phyloP scores from a whole-genome alignment of 2,888 invertebrate species.

The Hyposoter didymator region DNA sequence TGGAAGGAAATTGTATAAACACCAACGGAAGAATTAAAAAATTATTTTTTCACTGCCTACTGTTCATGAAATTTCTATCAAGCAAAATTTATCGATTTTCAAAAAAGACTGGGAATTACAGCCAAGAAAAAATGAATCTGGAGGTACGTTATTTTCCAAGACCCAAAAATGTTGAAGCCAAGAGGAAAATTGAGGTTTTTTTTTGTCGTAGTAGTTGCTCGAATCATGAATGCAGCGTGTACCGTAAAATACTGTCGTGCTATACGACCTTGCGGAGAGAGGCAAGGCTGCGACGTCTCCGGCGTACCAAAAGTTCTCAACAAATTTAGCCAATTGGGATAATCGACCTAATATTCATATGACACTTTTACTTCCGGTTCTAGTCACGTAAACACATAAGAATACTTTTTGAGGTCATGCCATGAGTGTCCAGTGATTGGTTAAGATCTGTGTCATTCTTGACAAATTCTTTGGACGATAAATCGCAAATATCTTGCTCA shows the following conservation, averaged over 20 bases:
- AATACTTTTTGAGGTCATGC: conserved; percentile 3
- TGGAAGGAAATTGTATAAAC: too few species aligned
- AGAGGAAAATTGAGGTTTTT: neutral
- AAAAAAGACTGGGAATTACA: neutral
- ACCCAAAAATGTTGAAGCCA: neutral
- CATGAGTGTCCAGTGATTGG: neutral
- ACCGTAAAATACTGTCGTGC: neutral
- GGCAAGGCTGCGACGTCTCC: conserved; percentile 42
- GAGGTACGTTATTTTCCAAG: neutral
- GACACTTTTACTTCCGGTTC: conserved; percentile 11
- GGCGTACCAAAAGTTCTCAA: conserved; percentile 22
- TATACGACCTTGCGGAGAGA: conserved; percentile 35
- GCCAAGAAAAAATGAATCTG: neutral
- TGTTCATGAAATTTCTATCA: neutral
- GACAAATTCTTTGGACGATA: neutral
- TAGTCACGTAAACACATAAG: neutral
- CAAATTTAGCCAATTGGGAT: conserved; percentile 39
- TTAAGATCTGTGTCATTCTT: neutral
- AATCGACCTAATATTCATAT: conserved; percentile 43
- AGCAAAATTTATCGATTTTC: neutral
- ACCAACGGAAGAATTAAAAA: neutral
- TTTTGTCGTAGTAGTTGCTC: neutral
- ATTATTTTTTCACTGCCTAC: neutral
- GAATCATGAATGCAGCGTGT: conserved; percentile 1
- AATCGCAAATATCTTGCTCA: neutral